These are phyloP conservation scores for Dynastes maya DNA, from an alignment of 2,888 invertebrate species.

Conservation along the genomic window DNA sequence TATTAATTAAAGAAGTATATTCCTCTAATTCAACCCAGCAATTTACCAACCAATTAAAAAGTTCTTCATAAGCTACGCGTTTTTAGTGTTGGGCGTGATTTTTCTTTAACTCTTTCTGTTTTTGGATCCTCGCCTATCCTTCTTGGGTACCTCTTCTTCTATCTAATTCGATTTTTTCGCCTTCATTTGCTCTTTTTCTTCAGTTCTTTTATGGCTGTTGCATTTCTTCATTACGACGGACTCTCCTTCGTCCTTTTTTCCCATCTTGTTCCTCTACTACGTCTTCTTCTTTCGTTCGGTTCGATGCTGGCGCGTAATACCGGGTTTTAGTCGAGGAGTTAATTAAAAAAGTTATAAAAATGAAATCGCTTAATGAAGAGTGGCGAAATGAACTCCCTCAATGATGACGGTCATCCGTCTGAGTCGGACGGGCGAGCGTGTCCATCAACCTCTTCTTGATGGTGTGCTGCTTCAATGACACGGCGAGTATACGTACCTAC, in stretches of 20 bases:
- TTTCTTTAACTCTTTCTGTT: too few species aligned
- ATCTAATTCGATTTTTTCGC: too few species aligned
- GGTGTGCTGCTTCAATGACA: background rate
- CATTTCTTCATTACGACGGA: slow-evolving; percentile 23
- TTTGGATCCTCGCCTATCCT: too few species aligned
- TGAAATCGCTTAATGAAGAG: slow-evolving; percentile 42
- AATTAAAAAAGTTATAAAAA: slow-evolving; percentile 45
- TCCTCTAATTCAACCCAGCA: too few species aligned
- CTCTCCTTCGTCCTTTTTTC: background rate
- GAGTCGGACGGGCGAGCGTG: background rate
- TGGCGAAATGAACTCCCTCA: slow-evolving; percentile 15
- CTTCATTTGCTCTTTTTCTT: too few species aligned
- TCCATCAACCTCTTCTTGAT: slow-evolving; percentile 1
- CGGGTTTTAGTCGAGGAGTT: slow-evolving; percentile 35
- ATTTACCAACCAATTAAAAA: too few species aligned
- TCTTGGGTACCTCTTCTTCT: too few species aligned
- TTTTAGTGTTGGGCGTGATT: too few species aligned
- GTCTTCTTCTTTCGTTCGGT: background rate
- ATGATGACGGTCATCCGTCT: background rate
- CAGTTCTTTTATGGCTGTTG: background rate
- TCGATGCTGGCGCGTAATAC: slow-evolving; percentile 29
- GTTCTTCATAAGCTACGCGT: too few species aligned
- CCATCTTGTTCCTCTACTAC: background rate
- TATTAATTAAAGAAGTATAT: too few species aligned
- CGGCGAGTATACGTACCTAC: background rate